These are phyloP conservation scores for Leptinotarsa juncta DNA, from an alignment of 2,888 invertebrate species.

Conservation along the genomic window DNA sequence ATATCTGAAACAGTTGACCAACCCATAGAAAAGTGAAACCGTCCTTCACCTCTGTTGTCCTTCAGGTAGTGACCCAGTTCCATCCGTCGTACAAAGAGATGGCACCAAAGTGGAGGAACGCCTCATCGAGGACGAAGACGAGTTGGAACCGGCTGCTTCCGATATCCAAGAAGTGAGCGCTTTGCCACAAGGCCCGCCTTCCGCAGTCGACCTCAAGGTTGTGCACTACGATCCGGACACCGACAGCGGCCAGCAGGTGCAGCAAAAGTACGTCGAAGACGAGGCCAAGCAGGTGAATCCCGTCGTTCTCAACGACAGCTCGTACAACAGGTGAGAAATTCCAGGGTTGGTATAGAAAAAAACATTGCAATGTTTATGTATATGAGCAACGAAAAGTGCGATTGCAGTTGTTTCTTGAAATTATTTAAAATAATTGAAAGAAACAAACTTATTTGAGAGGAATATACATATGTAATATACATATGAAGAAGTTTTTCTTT, in stretches of 20 bases:
- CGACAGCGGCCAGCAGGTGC: constrained; percentile 77
- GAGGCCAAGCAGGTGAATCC: constrained; percentile 81
- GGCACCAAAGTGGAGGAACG: constrained; percentile 69
- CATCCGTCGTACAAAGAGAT: constrained; percentile 74
- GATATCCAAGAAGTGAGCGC: constrained; percentile 66
- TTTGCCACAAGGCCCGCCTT: constrained; percentile 51
- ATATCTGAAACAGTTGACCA: background rate
- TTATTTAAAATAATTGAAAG: no score
- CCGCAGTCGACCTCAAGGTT: constrained; percentile 84
- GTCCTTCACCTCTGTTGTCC: constrained; percentile 29
- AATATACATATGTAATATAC: no score
- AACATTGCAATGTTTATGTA: background rate
- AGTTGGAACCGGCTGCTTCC: constrained; percentile 71
- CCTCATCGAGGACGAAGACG: constrained; percentile 39
- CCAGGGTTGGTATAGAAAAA: background rate
- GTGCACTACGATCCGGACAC: constrained; percentile 84
- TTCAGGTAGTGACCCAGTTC: constrained; percentile 69
- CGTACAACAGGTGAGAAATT: constrained; percentile 74
- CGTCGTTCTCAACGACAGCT: constrained; percentile 78
- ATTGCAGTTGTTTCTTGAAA: no score
- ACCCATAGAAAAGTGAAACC: background rate
- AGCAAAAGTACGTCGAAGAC: constrained; percentile 77
- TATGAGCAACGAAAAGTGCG: no score
- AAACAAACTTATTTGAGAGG: no score
- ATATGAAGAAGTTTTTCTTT: no score